Base-by-base conservation (phyloP, 2,888 invertebrate species). In the Eutolmus rufibarbis region DNA sequence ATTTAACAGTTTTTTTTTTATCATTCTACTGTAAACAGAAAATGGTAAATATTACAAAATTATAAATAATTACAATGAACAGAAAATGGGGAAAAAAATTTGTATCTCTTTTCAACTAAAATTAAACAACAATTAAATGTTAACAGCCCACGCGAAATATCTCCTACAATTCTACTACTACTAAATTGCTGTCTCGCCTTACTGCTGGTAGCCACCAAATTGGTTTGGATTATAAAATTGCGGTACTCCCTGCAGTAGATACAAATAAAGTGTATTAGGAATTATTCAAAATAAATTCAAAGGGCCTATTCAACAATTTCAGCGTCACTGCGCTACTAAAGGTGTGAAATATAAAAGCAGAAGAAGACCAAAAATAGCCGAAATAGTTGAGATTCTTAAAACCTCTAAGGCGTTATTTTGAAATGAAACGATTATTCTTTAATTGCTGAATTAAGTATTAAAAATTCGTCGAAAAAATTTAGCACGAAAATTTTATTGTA, bases 211-310 rank as follows among this genome's bases (percentile, higher is more conserved):
- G 56, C 89, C 89, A 86, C 89, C 88, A 79, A 88, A 90, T 89
- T 90, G 90, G 87, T 89, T 89, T 37, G 90, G 90, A 88, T 90
- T 89, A 77, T 90, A 90, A 88, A 90, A 90, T 86, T 90, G 90
- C 56, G 90, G 89, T 78, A 81, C 89, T 23, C 89, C 89, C 90
- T 90, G 77, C 0, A 66, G 9, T 66, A 19, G 1, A 7, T 1
- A 19, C 1, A 56, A 23, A 66, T 66, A 28, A 89, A 88, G 66
- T 66, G 82, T 79, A 74, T 88, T 16, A 79, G 34, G 9, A 56
- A 74, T 74, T 12, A 86, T 14, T 57, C 8, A 12, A 74, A 16
- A 31, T 2, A 9, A 23, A 81, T 28, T 46, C 43, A 46, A 46
- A 46, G 43, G 16, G 16, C 43, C 43, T 16, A 46, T 46, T 46